These are phyloP conservation scores for Xenentodon cancila DNA, from an alignment of 2,797 vertebrate species.

Conservation along the genomic window DNA sequence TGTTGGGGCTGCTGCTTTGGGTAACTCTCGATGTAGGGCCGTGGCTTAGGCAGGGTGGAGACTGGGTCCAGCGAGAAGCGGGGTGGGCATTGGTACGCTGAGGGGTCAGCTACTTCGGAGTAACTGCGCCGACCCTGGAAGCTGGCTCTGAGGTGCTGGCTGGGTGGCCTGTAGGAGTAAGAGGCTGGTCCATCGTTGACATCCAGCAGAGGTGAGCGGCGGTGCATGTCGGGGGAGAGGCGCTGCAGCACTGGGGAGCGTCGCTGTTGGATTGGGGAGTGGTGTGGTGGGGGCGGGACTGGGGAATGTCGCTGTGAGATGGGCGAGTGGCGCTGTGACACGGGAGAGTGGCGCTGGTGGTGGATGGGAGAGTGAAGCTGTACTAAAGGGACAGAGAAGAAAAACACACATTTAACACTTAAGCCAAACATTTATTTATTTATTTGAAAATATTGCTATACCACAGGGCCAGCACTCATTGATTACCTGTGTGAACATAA, in stretches of 20 bases:
- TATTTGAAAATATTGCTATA: neutral
- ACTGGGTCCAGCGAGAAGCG: conserved; percentile 90
- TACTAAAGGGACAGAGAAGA: conserved; percentile 62
- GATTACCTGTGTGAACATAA: neutral
- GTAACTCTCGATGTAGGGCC: conserved; percentile 89
- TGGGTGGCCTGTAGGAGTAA: conserved; percentile 89
- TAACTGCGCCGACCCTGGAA: conserved; percentile 96
- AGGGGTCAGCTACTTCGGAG: conserved; percentile 92
- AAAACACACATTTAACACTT: neutral
- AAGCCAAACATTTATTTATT: neutral
- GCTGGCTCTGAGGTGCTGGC: conserved; percentile 92
- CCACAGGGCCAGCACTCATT: no score
- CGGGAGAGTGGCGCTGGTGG: conserved; percentile 88
- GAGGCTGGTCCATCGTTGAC: conserved; percentile 84
- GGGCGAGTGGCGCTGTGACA: conserved; percentile 85
- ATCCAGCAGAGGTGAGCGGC: conserved; percentile 85
- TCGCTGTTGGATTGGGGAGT: conserved; percentile 84
- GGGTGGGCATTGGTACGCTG: conserved; percentile 88
- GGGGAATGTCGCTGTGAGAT: conserved; percentile 88
- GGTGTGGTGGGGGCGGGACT: conserved; percentile 83
- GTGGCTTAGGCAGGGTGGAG: conserved; percentile 92
- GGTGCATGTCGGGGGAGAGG: conserved; percentile 87
- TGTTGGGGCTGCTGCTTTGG: conserved; percentile 79
- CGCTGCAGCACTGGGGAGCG: conserved; percentile 86
- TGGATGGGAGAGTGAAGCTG: conserved; percentile 89